Evolutionary conservation across 1,140 invertebrate genomes (phyloP), one percentile per base, ranked within the genome.

Genomic region (Apis dorsata): DNA sequence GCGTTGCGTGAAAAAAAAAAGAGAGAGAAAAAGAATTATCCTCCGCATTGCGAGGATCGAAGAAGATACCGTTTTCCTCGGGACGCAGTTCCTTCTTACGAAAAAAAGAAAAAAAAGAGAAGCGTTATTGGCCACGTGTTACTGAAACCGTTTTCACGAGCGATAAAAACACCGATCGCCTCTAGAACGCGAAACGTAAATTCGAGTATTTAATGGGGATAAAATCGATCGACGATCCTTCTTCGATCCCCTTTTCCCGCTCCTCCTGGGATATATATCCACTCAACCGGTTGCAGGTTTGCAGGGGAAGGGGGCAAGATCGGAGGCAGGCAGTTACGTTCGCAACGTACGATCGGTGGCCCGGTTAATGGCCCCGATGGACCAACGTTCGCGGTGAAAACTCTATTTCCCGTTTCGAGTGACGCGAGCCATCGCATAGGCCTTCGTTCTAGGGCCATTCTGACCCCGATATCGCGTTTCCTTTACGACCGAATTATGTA

Each of bases 201-300:
- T 76, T 72, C 76, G 70, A 12, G 74, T 81, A 84, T 89, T 89
- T 90, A 87, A 76, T 68, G 75, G 68, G 69, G 83, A 59, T 87
- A 75, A 84, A 88, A 83, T 86, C 78, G 78, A 86, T n/a, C 12
- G 8, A 85, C 78, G 78, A 86, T n/a, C 5, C 4, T 9, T 87
- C 76, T 77, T 44, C 44, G 60, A 53, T 76, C 17, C 11, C 53
- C 73, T 85, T 65, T 81, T 79, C 49, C 66, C 57, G 19, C 34
- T 44, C 8, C 5, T 11, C n/a, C 8, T 28, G 57, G 24, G 70
- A 70, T 11, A 13, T 17, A 53, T 80, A 81, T 86, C 59, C 80
- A 13, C 70, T 86, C 79, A 82, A 78, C 68, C 49, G 71, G 60
- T 80, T 82, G 34, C 34, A 44, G 63, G 85, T 89, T 88, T 79